Evolutionary conservation across 2,113 vertebrate species (phyloP).

Genomic region (Sceloporus undulatus): DNA sequence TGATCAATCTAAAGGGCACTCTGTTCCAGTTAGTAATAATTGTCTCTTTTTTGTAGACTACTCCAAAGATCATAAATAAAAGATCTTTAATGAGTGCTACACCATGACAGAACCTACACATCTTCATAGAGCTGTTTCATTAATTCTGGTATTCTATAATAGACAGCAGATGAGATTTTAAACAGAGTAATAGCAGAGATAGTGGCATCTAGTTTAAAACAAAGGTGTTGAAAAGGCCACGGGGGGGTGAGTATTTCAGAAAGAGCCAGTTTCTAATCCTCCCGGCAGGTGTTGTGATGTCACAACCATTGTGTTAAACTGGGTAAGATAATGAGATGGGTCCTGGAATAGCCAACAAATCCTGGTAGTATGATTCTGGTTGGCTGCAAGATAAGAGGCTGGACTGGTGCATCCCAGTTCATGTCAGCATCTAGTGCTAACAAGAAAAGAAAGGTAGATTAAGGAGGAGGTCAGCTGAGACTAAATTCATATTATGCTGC

Average conservation of each 20-base stretch:
- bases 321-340: constrained; percentile 65
- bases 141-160: background rate
- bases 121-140: background rate
- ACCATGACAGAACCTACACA: background rate
- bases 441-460: constrained; percentile 58
- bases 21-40: background rate
- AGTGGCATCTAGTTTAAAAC: constrained; percentile 15
- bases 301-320: constrained; percentile 40
- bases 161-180: rapidly evolving
- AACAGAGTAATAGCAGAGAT: background rate
- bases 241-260: constrained; percentile 30
- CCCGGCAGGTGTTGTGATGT: constrained; percentile 32
- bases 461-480: constrained; percentile 53
- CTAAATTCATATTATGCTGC: background rate
- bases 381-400: constrained; percentile 49
- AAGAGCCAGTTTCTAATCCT: constrained; percentile 68
- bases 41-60: background rate
- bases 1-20: too few relatives aligned
- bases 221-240: constrained; percentile 45
- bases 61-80: background rate
- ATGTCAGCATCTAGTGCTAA: constrained; percentile 15
- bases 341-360: constrained; percentile 70
- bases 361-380: constrained; percentile 10
- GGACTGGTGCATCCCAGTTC: constrained; percentile 37
- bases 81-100: background rate